These are phyloP conservation scores for Zaprionus inermis DNA, from an alignment of 1,140 invertebrate species.

Conservation along the genomic window DNA sequence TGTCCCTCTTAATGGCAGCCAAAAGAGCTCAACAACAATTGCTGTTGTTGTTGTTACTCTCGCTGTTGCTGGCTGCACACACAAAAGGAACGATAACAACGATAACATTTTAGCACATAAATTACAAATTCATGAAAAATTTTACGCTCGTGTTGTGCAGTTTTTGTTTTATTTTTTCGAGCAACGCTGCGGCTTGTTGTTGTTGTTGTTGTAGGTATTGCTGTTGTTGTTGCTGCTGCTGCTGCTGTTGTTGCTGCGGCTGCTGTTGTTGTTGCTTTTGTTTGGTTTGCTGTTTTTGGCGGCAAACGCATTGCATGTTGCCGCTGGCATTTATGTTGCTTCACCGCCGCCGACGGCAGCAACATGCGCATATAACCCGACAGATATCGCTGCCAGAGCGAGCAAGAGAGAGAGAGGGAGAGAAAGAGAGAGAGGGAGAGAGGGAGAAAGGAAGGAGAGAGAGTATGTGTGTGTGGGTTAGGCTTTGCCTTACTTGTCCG, in stretches of 20 bases:
- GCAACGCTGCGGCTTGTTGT: constrained; percentile 22
- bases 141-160: constrained; percentile 75
- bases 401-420: neutral
- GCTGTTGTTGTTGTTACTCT: constrained; percentile 24
- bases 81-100: constrained; percentile 78
- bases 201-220: constrained; percentile 38
- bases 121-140: constrained; percentile 82
- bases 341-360: constrained; percentile 40
- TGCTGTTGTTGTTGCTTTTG: constrained; percentile 50
- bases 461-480: constrained; percentile 33
- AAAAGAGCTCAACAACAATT: constrained; percentile 46
- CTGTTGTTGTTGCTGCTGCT: constrained; percentile 42
- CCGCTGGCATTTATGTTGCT: constrained; percentile 67
- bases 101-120: constrained; percentile 82
- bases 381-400: constrained; percentile 58
- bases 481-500: constrained; percentile 67
- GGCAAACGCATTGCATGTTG: constrained; percentile 78
- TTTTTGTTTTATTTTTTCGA: constrained; percentile 45
- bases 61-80: constrained; percentile 36
- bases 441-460: neutral
- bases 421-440: neutral
- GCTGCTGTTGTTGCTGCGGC: constrained; percentile 39
- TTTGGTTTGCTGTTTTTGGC: constrained; percentile 73
- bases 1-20: constrained; percentile 35
- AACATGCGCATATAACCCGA: constrained; percentile 50